These are phyloP conservation scores for Sesamia inferens DNA, from an alignment of 2,888 invertebrate genomes.

Conservation along the genomic window DNA sequence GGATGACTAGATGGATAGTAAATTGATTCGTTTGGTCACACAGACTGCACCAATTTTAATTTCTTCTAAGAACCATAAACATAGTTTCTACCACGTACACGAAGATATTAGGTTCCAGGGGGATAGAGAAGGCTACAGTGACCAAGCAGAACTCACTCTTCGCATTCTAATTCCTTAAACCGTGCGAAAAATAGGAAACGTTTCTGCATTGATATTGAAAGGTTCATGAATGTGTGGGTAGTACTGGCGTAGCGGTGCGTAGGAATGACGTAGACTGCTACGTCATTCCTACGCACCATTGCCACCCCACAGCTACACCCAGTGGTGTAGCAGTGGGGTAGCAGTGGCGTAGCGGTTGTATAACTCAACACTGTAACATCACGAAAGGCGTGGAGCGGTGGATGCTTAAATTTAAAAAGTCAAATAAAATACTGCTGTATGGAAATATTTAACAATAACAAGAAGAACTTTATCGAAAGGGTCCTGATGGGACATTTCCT, in stretches of 20 bases:
- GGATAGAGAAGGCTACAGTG: not conserved
- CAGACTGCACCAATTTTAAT: too few relatives aligned
- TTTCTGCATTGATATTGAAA: not conserved
- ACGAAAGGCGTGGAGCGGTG: not conserved
- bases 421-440: too few relatives aligned
- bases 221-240: not conserved
- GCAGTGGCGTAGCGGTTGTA: not conserved
- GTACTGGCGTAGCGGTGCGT: not conserved
- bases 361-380: not conserved
- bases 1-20: too few relatives aligned
- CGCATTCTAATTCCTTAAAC: not conserved
- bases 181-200: not conserved
- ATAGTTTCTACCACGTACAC: not conserved
- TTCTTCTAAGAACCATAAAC: not conserved
- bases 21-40: too few relatives aligned
- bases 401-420: too few relatives aligned
- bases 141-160: not conserved
- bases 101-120: not conserved
- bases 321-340: not conserved
- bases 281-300: too few relatives aligned
- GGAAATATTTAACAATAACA: too few relatives aligned
- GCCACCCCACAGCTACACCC: too few relatives aligned
- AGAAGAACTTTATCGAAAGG: too few relatives aligned
- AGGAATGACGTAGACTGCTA: not conserved
- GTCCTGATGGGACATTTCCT: too few relatives aligned